Base-by-base conservation (phyloP, 2,113 vertebrate species). In the Alethe diademata region DNA sequence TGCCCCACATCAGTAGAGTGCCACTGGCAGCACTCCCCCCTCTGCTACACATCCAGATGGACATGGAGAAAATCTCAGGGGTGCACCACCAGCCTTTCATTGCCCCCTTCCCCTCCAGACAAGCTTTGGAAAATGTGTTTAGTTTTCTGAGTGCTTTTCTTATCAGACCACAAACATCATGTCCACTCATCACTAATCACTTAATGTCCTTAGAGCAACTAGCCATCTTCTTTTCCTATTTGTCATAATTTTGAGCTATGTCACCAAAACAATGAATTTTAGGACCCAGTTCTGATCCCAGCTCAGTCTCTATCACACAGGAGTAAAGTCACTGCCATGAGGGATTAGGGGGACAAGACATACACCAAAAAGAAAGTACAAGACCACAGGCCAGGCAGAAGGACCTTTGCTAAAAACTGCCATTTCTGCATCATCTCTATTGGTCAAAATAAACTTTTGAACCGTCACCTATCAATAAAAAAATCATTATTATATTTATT, bases 91-190 rank as follows among this genome's bases (percentile, higher is more conserved):
- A 38, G 19, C 28, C 42, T 38, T 35, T 8, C 31, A 53, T 61
- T 0, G 0, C 2, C 33, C 36, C 31, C 22, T 36, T 83, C 24
- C 54, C 47, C 6, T 4, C 8, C 53, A 61, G 47, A 33, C 4
- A 26, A 62, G 14, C 42, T 89, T 22, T 42, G 25, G 38, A 29
- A 89, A 74, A 54, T 6, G 3, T 38, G 16, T 29, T 48, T 19
- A 11, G 18, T 48, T 75, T 64, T 74, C 43, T 3, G 9, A 85
- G 28, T 45, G 23, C 25, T 90, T 61, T 93, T 87, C 61, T 47
- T 62, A 42, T 38, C 78, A 73, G 58, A 65, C 29, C 18, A 88
- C 66, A 90, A 89, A 66, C 50, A 70, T 5, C 8, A 4, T 5
- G 17, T 61, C 74, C 62, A 66, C 33, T 23, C 29, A 43, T 15